Conservation (phyloP, 2,888 invertebrate genomes). For the Itoplectis maculator region DNA sequence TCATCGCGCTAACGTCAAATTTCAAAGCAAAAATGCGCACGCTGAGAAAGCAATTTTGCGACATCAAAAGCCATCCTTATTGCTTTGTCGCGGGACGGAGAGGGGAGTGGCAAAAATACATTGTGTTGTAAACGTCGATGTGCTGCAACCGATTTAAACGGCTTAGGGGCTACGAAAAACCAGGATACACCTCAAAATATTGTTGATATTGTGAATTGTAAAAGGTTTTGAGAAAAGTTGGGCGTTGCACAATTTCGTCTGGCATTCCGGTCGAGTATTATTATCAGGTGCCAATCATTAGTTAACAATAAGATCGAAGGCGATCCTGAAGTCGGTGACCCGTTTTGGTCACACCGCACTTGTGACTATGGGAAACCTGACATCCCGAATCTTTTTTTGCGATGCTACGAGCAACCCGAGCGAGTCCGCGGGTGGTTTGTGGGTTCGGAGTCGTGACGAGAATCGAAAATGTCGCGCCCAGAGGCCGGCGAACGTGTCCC, state of each 20-base stretch:
- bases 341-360: neutral
- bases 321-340: neutral
- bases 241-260: neutral
- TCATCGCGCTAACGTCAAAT: neutral
- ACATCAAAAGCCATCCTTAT: neutral
- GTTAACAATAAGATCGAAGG: neutral
- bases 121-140: neutral
- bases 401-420: neutral
- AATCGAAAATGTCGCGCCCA: constrained; percentile 58
- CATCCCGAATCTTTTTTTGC: neutral
- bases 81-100: neutral
- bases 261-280: neutral
- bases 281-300: too few relatives aligned
- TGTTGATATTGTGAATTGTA: too few relatives aligned
- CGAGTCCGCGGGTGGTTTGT: constrained; percentile 46
- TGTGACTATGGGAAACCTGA: neutral
- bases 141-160: too few relatives aligned
- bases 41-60: neutral
- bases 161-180: too few relatives aligned
- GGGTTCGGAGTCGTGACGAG: constrained; percentile 49
- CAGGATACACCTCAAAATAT: too few relatives aligned
- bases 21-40: constrained; percentile 7
- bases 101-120: neutral
- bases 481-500: constrained; percentile 46
- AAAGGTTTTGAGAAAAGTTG: neutral